Base-by-base conservation (phyloP, 1,140 invertebrate species). In the Drosophila grimshawi region DNA sequence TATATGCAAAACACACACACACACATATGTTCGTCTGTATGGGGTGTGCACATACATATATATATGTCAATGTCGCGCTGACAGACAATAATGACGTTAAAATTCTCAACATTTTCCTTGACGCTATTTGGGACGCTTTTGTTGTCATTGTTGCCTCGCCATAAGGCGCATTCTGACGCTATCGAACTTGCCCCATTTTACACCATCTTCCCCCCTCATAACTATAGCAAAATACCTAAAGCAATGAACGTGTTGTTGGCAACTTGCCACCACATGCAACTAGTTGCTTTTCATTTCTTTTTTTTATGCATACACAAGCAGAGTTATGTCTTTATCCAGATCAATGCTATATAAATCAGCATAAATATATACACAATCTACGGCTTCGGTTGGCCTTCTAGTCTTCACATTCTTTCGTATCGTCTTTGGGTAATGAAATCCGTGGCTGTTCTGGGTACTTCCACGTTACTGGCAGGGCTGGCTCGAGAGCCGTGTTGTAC, bases 401-500 rank as follows among this genome's bases (percentile, higher is more conserved):
- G 2, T 37, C 3, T 19, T 39, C 11, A 8, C 8, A 8, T 4
- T 39, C 5, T 7, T 35, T n/a, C 0, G 45, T 41, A 8, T 33
- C 30, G 1, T 3, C 41, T 19, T 33, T 64, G 6, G 66, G 56
- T 5, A 62, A 7, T 0, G 27, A 45, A 10, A 56, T 1, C 3
- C 3, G 2, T 2, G 27, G 2, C 6, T 41, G 0, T 5, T 64
- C 5, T 1, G 85, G 85, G 7, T 89, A 89, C 0, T 30, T 0
- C 85, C 86, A 89, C 0, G 70, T 63, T 0, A 61, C 8, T 0
- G 60, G 95, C 68, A 96, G 72, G 1, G 96, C 95, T n/a, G 94
- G 91, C 52, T 93, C 86, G 91, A 97, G 97, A 30, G 92, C 92
- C 39, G 94, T 94, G 82, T 96, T 94, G 88, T 97, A 98, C 79